Evolutionary conservation across 1,140 invertebrate species (phyloP).

Genomic region (Triops longicaudatus): DNA sequence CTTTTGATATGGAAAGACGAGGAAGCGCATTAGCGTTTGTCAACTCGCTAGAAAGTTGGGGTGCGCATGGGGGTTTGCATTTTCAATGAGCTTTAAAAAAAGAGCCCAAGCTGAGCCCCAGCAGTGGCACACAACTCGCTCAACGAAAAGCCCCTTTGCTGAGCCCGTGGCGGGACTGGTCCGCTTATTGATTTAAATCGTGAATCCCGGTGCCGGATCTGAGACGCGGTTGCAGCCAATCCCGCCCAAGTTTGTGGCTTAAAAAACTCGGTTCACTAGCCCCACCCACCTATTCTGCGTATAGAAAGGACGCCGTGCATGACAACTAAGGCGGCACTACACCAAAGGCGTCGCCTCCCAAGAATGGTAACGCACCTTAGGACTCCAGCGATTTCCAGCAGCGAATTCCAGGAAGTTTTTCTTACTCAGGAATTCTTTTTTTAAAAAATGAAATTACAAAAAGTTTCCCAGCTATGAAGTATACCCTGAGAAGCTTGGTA

Average conservation of each 20-base stretch:
- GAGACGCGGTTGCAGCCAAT: constrained; percentile 13
- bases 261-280: not conserved
- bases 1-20: not conserved
- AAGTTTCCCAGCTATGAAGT: not conserved
- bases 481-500: not conserved
- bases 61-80: constrained; percentile 7
- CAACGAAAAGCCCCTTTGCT: not conserved
- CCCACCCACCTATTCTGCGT: not conserved
- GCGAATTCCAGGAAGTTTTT: too few relatives aligned
- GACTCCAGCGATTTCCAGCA: not conserved
- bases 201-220: constrained; percentile 13
- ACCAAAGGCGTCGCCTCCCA: not conserved
- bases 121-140: too few relatives aligned
- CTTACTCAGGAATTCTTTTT: not conserved
- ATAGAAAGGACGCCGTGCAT: constrained; percentile 11
- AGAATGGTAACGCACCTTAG: not conserved
- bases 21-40: not conserved
- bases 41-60: not conserved
- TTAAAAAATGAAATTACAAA: too few relatives aligned
- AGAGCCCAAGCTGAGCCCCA: not conserved
- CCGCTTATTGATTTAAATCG: constrained; percentile 15
- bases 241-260: not conserved
- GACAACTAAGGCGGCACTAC: not conserved
- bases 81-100: constrained; percentile 16
- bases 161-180: constrained; percentile 9